Evolutionary conservation across 2,113 vertebrate genomes (phyloP), one percentile per base, ranked within the genome.

Genomic region (Eudyptes chrysolophus): DNA sequence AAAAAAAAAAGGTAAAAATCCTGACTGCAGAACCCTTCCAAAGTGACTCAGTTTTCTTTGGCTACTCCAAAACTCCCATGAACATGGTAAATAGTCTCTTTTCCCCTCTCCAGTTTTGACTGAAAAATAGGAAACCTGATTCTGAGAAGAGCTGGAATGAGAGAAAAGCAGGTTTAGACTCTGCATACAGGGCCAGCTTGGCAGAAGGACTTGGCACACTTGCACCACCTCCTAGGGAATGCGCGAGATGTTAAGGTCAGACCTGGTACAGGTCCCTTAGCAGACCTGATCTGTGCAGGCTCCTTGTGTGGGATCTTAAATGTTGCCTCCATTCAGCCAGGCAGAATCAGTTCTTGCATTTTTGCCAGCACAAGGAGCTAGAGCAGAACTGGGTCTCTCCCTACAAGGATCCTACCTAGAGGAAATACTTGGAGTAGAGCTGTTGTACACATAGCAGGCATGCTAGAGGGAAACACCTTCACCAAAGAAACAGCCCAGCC

Each of bases 81-180:
- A 58, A 60, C 64, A 42, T 6, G 36, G 25, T 64, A 78, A 54
- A 71, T 36, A 40, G 30, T 6, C 84, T 72, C 25, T 88, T 60
- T 4, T 52, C 86, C 40, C 22, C 36, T 54, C 60, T 14, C 15
- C 54, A 51, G 42, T 38, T 78, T 42, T 38, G 77, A 27, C 65
- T 89, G 84, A 71, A 76, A 79, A 87, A 42, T 85, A 60, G 94
- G 55, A 84, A 92, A 84, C 3, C 11, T 2, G 1, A 29, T 21
- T 89, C 80, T 94, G 80, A 51, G 88, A 57, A 75, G 92, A 34
- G 87, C 68, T 96, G 94, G 92, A 49, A 84, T 3, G 16, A 79
- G 54, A 74, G 81, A 7, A 57, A 71, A 88, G 61, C 58, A 83
- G 48, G 12, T 81, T 36, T 16, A 55, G 51, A 3, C 40, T 30